Conservation (phyloP, 2,797 vertebrate species). For the Melanotaenia parkinsoni region DNA sequence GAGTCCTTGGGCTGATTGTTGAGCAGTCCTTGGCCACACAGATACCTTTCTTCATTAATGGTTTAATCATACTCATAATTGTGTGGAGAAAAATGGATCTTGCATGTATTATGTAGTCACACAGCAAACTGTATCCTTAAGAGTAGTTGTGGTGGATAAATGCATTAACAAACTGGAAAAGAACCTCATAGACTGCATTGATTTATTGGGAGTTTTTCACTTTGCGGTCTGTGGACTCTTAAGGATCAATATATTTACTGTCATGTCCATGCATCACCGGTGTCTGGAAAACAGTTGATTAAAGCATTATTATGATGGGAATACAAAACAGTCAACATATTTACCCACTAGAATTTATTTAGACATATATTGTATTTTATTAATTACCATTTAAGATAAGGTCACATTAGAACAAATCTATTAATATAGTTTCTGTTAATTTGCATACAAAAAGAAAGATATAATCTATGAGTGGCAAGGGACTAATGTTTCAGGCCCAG, state of each 20-base stretch:
- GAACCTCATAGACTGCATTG: conserved; percentile 32
- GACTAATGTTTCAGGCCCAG: conserved; percentile 2
- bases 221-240: conserved; percentile 31
- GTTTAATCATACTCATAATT: conserved; percentile 18
- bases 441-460: background rate
- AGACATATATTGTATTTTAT: background rate
- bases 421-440: background rate
- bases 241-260: conserved; percentile 52
- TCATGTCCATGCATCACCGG: conserved; percentile 36
- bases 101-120: conserved; percentile 27
- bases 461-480: background rate
- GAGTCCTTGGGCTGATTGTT: conserved; percentile 40
- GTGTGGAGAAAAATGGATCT: conserved; percentile 8
- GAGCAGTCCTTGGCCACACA: conserved; percentile 10
- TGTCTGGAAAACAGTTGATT: conserved; percentile 28
- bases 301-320: conserved; percentile 7
- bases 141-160: conserved; percentile 24
- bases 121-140: conserved; percentile 21
- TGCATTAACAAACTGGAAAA: conserved; percentile 36
- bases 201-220: conserved; percentile 60
- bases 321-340: conserved; percentile 22
- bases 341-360: background rate
- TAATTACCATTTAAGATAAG: background rate
- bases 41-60: conserved; percentile 29
- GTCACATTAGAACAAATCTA: background rate